Conservation (phyloP, 2,797 vertebrate species). For the Knipowitschia caucasica region DNA sequence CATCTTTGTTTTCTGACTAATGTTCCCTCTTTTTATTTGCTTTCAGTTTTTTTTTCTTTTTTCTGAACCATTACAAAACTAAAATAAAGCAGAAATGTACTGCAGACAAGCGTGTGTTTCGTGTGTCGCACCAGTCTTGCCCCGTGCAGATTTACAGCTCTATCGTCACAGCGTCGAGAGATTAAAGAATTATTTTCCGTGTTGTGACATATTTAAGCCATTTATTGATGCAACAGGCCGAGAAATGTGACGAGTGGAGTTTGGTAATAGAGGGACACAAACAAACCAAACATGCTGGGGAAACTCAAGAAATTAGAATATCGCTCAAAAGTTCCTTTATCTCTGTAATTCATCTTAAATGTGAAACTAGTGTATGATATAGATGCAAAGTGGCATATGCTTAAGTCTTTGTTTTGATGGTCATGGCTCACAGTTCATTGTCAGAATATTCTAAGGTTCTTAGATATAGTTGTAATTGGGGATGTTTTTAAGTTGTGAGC, state of each 20-base stretch:
- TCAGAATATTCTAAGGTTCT: too few relatives aligned
- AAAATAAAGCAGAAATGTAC: constrained; percentile 43
- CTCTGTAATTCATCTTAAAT: too few relatives aligned
- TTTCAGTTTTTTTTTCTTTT: constrained; percentile 30
- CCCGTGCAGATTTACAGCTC: constrained; percentile 17
- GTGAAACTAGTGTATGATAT: too few relatives aligned
- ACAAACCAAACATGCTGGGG: too few relatives aligned
- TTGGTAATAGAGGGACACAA: too few relatives aligned
- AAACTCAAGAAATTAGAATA: too few relatives aligned
- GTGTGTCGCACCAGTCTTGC: constrained; percentile 11
- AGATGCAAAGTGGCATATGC: too few relatives aligned
- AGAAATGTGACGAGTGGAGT: constrained; percentile 42
- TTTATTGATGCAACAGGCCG: constrained; percentile 28
- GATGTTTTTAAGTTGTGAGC: too few relatives aligned
- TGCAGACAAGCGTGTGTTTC: constrained; percentile 4
- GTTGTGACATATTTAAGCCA: constrained; percentile 39
- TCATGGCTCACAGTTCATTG: too few relatives aligned
- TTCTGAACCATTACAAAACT: constrained; percentile 32
- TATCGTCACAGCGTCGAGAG: constrained; percentile 24
- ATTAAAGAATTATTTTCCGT: constrained; percentile 23
- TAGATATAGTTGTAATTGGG: too few relatives aligned
- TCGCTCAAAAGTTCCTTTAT: too few relatives aligned
- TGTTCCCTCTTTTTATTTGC: constrained; percentile 49
- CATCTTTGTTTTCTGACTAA: constrained; percentile 45
- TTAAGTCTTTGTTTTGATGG: too few relatives aligned